A percentile compares a stretch with the other conserved stretches of the same genome.
Evolutionary conservation across 2,113 vertebrate genomes (phyloP).

Genomic region (Nannospalax galili): DNA sequence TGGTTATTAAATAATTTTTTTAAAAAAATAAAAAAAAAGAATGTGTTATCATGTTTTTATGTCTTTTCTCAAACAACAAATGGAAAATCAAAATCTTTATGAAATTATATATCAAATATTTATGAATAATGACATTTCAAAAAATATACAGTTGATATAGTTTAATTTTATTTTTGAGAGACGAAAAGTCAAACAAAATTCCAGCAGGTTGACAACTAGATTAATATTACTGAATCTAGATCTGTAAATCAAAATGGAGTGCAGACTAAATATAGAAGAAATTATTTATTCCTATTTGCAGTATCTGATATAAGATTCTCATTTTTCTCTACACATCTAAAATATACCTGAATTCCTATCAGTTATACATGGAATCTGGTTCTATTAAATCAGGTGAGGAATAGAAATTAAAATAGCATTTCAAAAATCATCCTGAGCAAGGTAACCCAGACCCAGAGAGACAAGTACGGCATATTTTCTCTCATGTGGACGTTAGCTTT

Average conservation of each 20-base stretch:
- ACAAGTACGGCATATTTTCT: too few species aligned
- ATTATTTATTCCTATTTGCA: background rate
- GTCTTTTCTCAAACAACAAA: constrained; percentile 31
- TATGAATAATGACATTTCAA: constrained; percentile 46
- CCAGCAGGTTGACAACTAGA: background rate
- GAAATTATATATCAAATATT: constrained; percentile 1
- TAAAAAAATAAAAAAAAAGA: too few species aligned
- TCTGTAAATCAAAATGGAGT: background rate
- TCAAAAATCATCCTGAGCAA: too few species aligned
- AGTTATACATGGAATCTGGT: background rate
- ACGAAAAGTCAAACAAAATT: constrained; percentile 48
- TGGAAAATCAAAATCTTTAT: constrained; percentile 6
- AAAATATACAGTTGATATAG: background rate
- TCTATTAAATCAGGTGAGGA: background rate
- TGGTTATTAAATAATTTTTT: too few species aligned
- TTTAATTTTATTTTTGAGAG: constrained; percentile 38
- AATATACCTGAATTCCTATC: background rate
- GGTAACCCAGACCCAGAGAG: too few species aligned
- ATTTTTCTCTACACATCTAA: background rate
- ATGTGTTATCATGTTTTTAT: too few species aligned
- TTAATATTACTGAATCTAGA: background rate
- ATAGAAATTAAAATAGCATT: background rate
- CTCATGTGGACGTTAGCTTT: too few species aligned
- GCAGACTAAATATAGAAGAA: background rate
- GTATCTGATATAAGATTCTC: background rate